phyloP scores from a whole-genome alignment of 2,797 vertebrate species.

The Rousettus madagascariensis region DNA sequence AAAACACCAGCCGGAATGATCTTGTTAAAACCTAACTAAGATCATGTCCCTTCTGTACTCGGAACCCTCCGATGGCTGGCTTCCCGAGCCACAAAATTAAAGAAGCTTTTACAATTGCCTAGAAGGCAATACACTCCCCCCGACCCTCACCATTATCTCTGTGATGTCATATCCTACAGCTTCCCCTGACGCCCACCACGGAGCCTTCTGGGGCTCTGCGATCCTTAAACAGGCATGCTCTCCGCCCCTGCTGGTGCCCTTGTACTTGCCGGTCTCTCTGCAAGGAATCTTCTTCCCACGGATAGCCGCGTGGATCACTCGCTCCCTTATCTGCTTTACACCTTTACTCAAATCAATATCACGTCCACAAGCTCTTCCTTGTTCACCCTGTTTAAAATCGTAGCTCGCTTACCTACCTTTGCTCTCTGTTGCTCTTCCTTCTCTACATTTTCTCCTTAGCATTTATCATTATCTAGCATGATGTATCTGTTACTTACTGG shows the following conservation, averaged over 20 bases:
- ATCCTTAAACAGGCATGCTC: neutral
- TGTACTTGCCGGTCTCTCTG: neutral
- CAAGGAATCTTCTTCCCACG: neutral
- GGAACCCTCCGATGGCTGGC: neutral
- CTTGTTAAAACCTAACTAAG: neutral
- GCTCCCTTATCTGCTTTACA: neutral
- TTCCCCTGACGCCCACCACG: neutral
- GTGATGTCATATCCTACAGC: neutral
- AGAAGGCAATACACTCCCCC: neutral
- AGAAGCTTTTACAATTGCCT: neutral
- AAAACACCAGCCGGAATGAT: neutral
- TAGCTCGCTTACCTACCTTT: neutral
- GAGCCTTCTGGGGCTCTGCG: neutral
- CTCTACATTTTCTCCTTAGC: neutral
- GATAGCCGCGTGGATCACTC: accelerated
- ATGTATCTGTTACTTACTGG: neutral
- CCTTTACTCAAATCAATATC: neutral
- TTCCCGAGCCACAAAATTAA: neutral
- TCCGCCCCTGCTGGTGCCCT: neutral
- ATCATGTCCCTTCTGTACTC: neutral
- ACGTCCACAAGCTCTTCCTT: neutral
- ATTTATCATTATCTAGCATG: neutral
- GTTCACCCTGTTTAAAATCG: neutral
- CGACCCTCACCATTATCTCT: neutral
- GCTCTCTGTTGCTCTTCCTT: neutral